These are phyloP conservation scores for Dicranocentrus wangi DNA, from an alignment of 2,888 invertebrate genomes.

Conservation along the genomic window DNA sequence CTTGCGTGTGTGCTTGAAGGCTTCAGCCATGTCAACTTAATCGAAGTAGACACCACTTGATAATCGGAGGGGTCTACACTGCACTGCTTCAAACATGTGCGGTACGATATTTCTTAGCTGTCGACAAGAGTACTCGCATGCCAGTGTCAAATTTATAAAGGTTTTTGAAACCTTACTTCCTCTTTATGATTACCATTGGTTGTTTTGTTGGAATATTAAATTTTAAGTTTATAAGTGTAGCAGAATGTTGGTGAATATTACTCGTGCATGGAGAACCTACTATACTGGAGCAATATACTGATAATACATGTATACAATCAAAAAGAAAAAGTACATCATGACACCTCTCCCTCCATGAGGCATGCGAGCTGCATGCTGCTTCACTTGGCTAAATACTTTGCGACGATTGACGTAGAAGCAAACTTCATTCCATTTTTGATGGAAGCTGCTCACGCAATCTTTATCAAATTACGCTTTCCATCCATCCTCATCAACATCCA, in stretches of 20 bases:
- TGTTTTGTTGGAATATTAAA: too few species aligned
- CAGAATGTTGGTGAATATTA: too few species aligned
- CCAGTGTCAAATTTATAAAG: slow-evolving; percentile 71
- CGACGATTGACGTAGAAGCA: too few species aligned
- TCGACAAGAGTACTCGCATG: slow-evolving; percentile 60
- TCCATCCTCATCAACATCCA: slow-evolving; percentile 13
- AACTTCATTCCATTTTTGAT: slow-evolving; percentile 57
- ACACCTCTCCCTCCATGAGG: too few species aligned
- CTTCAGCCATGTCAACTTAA: slow-evolving; percentile 31
- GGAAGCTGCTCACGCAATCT: slow-evolving; percentile 71
- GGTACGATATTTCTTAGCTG: slow-evolving; percentile 28
- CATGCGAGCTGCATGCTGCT: too few species aligned
- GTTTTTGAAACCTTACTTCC: slow-evolving; percentile 73
- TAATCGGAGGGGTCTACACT: neutral
- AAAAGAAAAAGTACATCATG: too few species aligned
- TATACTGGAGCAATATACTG: too few species aligned
- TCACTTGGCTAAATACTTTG: too few species aligned
- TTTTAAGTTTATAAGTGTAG: too few species aligned
- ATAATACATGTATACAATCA: too few species aligned
- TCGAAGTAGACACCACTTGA: slow-evolving; percentile 39
- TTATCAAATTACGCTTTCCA: slow-evolving; percentile 70
- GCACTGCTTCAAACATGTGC: slow-evolving; percentile 1
- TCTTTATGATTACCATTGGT: slow-evolving; percentile 58
- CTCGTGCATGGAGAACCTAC: too few species aligned
- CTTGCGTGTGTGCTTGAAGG: slow-evolving; percentile 3